These are phyloP conservation scores for Chydorus sphaericus DNA, from an alignment of 2,888 invertebrate genomes.

Conservation along the genomic window DNA sequence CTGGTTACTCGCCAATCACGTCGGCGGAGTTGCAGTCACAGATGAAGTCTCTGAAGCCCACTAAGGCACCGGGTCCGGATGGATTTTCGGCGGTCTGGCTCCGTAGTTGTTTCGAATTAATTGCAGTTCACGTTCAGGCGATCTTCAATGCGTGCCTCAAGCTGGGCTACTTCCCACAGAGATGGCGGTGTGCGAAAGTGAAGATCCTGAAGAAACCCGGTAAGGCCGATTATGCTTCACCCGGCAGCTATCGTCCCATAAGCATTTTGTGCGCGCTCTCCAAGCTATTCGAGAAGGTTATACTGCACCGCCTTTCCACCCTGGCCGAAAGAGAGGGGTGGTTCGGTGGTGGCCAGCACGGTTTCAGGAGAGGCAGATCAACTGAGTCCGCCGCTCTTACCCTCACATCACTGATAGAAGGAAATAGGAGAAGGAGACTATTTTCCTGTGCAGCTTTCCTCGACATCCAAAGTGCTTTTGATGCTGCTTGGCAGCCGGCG, in stretches of 20 bases:
- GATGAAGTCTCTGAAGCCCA: not conserved
- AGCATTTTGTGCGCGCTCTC: conserved; percentile 1
- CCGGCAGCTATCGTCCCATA: conserved; percentile 1
- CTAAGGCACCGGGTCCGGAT: not conserved
- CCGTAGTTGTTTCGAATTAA: too few species aligned
- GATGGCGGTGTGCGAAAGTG: not conserved
- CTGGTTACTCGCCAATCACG: too few species aligned
- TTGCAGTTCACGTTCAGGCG: not conserved
- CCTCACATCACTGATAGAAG: not conserved
- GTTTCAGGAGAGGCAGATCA: conserved; percentile 1
- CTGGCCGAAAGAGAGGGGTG: not conserved
- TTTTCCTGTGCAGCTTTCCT: not conserved
- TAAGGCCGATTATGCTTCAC: not conserved
- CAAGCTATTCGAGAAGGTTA: conserved; percentile 3
- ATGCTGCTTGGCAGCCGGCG: conserved; percentile 1
- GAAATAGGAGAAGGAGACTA: not conserved
- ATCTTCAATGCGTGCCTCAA: conserved; percentile 1
- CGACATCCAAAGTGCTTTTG: conserved; percentile 9
- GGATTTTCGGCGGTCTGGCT: too few species aligned
- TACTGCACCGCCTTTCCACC: not conserved
- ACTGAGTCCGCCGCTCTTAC: not conserved
- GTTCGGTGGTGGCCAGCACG: not conserved
- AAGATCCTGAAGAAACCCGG: not conserved
- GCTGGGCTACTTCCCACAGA: not conserved
- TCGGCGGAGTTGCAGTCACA: not conserved